Conservation (phyloP, 1,140 invertebrate species). For the Halyomorpha halys region DNA sequence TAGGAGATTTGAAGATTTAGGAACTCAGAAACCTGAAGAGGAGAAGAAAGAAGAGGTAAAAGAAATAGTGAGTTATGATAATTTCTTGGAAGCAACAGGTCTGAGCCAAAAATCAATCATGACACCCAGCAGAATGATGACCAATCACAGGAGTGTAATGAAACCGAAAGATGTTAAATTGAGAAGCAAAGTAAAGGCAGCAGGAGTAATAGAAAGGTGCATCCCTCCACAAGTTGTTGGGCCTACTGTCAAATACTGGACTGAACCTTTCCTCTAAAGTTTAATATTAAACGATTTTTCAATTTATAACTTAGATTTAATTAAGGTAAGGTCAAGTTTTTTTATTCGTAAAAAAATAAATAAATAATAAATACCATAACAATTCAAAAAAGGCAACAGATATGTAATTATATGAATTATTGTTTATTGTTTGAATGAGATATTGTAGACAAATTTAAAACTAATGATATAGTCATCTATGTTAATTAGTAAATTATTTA, state of each 20-base stretch:
- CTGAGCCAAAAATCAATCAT: constrained; percentile 70
- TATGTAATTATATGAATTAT: too few relatives aligned
- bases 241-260: constrained; percentile 34
- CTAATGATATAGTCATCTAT: too few relatives aligned
- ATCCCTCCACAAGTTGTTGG: constrained; percentile 26
- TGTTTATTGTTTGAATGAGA: too few relatives aligned
- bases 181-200: constrained; percentile 30
- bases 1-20: constrained; percentile 32
- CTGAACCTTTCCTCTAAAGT: constrained; percentile 33
- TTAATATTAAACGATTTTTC: not conserved
- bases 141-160: constrained; percentile 62
- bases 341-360: too few relatives aligned
- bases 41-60: constrained; percentile 39
- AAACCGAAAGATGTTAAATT: constrained; percentile 67
- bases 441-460: too few relatives aligned
- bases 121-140: constrained; percentile 55
- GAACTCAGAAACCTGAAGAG: constrained; percentile 25
- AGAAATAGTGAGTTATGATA: constrained; percentile 47
- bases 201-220: constrained; percentile 27
- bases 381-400: too few relatives aligned
- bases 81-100: constrained; percentile 66
- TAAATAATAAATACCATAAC: too few relatives aligned
- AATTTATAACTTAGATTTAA: too few relatives aligned
- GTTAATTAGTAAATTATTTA: too few relatives aligned
- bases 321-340: too few relatives aligned